Evolutionary conservation across 2,797 vertebrate species (phyloP), one percentile per base, ranked within the genome.

Genomic region (Chanos chanos): DNA sequence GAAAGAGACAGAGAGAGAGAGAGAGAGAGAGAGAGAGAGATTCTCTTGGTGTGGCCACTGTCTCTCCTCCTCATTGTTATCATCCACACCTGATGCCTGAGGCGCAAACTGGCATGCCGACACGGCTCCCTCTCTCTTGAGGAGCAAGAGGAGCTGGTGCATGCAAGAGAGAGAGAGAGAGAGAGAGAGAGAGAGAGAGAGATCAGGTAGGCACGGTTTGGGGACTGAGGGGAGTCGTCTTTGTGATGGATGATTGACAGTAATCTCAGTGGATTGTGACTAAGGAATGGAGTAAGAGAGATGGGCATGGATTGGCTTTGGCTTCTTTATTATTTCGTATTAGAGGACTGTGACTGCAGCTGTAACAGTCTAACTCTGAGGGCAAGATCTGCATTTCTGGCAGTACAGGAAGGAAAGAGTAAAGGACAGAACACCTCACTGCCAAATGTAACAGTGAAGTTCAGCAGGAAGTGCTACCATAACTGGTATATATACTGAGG

Each of bases 191-290:
- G 1, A 13, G 6, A 25, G 44, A 21, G 13, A 24, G 73, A 71
- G 77, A 77, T 81, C 68, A 80, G 66, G 76, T 77, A 66, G 61
- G 67, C 65, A 57, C 59, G 64, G 60, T 55, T 21, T 59, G 65
- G 66, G 5, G 21, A 36, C 45, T 60, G 56, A 75, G 70, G 61
- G 52, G 58, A 75, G 80, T 80, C 76, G 77, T 74, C 62, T n/a
- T n/a, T n/a, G n/a, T n/a, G 64, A 60, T 34, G 36, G 58, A 78
- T 80, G 82, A 85, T 72, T 81, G 83, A 80, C 79, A 79, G 66
- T 37, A 56, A 30, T 55, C 16, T 0, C 22, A 70, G 43, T 15
- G 33, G 51, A 54, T 47, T 74, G 64, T 53, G 65, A 41, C 56
- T 70, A 36, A 36, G 9, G 27, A 19, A 8, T 4, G n/a, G 15